Percentiles rank a stretch among this genome's conserved stretches.
phyloP scores from a whole-genome alignment of 2,888 invertebrate species.

The Brenthis ino region DNA sequence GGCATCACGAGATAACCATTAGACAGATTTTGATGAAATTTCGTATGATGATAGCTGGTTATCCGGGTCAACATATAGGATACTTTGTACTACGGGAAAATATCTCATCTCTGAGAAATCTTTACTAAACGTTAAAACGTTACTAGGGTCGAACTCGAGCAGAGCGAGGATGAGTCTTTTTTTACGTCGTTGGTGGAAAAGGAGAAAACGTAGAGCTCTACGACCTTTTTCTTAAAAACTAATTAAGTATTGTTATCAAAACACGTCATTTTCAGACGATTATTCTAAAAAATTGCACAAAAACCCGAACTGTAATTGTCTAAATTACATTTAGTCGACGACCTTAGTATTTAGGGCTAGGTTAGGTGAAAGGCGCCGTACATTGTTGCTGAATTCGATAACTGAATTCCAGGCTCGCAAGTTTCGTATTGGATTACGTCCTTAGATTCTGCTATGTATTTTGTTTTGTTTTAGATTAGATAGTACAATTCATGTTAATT shows the following conservation, averaged over 20 bases:
- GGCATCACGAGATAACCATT: too few species aligned
- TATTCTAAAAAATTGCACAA: conserved; percentile 1
- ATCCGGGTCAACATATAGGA: too few species aligned
- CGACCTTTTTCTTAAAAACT: neutral
- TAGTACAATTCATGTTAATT: neutral
- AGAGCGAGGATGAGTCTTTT: too few species aligned
- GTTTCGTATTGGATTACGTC: neutral
- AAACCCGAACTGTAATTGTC: conserved; percentile 8
- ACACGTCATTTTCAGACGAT: neutral
- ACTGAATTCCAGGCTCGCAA: conserved; percentile 17
- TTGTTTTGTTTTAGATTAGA: neutral
- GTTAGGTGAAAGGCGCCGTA: conserved; percentile 37
- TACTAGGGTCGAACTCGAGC: too few species aligned
- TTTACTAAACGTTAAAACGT: too few species aligned
- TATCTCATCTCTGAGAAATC: too few species aligned
- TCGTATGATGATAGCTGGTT: too few species aligned
- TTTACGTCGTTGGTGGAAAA: too few species aligned
- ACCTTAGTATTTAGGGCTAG: conserved; percentile 39
- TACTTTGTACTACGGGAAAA: too few species aligned
- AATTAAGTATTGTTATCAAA: neutral
- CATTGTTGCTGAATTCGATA: conserved; percentile 25
- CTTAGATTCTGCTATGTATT: neutral
- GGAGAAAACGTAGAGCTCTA: neutral
- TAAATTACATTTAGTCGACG: conserved; percentile 22
- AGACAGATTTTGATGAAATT: too few species aligned